A percentile compares a stretch with the other conserved stretches of the same genome.
These are phyloP conservation scores for Dicrostonyx torquatus DNA, from an alignment of 2,797 vertebrate genomes.

Conservation along the genomic window DNA sequence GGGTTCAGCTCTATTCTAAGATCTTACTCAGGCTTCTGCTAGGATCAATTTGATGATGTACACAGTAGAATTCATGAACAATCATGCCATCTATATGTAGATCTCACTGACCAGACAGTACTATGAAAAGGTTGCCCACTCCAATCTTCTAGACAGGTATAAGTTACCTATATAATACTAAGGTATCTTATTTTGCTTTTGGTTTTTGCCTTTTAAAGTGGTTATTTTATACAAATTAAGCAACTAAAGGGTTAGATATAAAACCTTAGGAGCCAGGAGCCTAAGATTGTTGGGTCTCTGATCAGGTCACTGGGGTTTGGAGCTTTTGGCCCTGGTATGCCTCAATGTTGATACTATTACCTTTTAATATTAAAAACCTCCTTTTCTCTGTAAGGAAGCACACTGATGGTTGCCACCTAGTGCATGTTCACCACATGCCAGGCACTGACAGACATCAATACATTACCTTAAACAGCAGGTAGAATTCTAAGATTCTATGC, in stretches of 20 bases:
- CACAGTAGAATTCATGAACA: neutral
- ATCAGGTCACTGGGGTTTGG: neutral
- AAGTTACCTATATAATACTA: neutral
- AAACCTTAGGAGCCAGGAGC: neutral
- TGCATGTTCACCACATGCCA: neutral
- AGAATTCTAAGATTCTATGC: neutral
- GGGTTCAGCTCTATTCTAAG: constrained; percentile 42
- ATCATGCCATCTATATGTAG: neutral
- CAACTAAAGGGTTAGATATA: neutral
- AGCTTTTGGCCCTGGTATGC: neutral
- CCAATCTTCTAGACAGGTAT: neutral
- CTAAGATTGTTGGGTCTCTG: neutral
- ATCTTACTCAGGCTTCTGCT: constrained; percentile 17
- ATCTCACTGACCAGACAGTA: constrained; percentile 27
- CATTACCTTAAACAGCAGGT: neutral
- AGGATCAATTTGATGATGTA: constrained; percentile 21
- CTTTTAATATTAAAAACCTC: neutral
- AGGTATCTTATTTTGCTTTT: neutral
- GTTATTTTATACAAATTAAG: constrained; percentile 25
- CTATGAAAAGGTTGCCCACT: neutral
- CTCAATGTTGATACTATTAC: neutral
- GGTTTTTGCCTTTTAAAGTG: neutral
- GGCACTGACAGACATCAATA: neutral
- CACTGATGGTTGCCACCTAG: neutral
- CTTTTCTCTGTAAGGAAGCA: neutral